Base-by-base conservation (phyloP, 2,113 vertebrate genomes). In the Callipepla californica region DNA sequence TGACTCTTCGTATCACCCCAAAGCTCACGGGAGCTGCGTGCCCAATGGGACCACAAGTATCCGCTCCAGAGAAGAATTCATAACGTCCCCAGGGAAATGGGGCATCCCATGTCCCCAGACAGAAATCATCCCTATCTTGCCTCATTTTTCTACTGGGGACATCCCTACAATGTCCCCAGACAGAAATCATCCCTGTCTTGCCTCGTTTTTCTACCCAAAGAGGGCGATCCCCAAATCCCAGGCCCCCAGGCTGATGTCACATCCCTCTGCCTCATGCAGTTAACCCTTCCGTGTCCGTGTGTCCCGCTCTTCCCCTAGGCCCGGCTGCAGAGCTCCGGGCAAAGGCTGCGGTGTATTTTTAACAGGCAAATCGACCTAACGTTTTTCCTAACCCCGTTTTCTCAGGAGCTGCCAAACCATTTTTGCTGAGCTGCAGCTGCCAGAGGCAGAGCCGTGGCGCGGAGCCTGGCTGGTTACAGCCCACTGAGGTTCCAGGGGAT, bases 221-320 rank as follows among this genome's bases (percentile, higher is more conserved):
- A 45, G 21, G 42, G 65, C 45, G 65, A 59, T 76, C 18, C 26
- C 34, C 45, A 77, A 32, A 89, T 68, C 50, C 48, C 40, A 40
- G 40, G 40, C 40, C 40, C 40, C 11, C 6, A 10, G 40, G 40
- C 40, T 40, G 40, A 40, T 40, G 40, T 40, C 20, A 48, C 48
- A 65, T 47, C 17, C 61, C 28, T 42, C 67, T 63, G 36, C 3
- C 8, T 23, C 9, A 42, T 4, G 3, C 20, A 22, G 11, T 40
- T 48, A 79, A 32, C 50, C 36, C 21, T 65, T 36, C 50, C 0
- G 0, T 18, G 25, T 32, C 61, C 0, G 1, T 51, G 67, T 82
- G 42, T 63, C 67, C 67, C 67, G 72, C 25, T 30, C 21, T 2
- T 11, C 19, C 30, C 44, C 26, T 10, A 40, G 40, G 25, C 26